Base-by-base conservation (phyloP, 2,797 vertebrate genomes). In the Antrozous pallidus region DNA sequence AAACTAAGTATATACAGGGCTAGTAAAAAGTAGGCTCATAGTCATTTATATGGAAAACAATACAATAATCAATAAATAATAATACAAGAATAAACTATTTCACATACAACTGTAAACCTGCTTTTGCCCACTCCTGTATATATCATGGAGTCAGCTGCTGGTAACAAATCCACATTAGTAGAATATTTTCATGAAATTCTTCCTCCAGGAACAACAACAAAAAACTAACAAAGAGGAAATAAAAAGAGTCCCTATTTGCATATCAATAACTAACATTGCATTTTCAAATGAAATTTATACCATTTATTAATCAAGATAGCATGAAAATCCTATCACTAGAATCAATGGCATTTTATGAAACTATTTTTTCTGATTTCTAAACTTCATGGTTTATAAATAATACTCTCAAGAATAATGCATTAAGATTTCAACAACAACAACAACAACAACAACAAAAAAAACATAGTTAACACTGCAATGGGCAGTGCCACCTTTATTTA, bases 241-340 rank as follows among this genome's bases (percentile, higher is more conserved):
- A 6, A n/a, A 65, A 90, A 84, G 14, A 38, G 12, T 3, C 56
- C 7, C 16, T 79, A 65, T 86, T 54, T 79, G 54, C 45, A 70
- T 71, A 67, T 0, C 5, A 74, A 45, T 78, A 77, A 79, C 18
- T 18, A 90, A 71, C 5, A 51, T n/a, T 45, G 2, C 7, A 86
- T 63, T 91, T 94, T 79, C 36, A 71, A 73, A 75, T 82, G 1
- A 92, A 70, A 82, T 90, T 86, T 94, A 5, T 88, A 22, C 28
- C 2, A 67, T 58, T 69, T 80, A 73, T 69, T 90, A 58, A 75
- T 74, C 22, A 94, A 93, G 56, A 88, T 36, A 54, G 3, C 22
- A 49, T 42, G 18, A 20, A 95, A 83, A 22, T 42, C 31, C n/a
- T 91, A 10, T 63, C 73, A 71, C 22, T 90, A 78, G 42, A 91